phyloP scores from a whole-genome alignment of 2,113 vertebrate species.

The Uropsilus gracilis region DNA sequence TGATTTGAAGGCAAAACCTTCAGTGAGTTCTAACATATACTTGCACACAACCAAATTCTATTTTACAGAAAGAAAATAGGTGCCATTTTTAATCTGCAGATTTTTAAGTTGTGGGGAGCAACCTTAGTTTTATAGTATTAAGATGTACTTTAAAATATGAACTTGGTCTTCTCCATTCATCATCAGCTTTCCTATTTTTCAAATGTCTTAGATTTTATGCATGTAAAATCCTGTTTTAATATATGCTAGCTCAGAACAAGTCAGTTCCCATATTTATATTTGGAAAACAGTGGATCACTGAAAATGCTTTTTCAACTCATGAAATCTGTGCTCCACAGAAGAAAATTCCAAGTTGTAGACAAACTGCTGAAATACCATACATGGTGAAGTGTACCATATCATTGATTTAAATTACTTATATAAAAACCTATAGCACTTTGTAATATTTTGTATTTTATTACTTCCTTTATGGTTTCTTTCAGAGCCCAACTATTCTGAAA shows the following conservation, averaged over 20 bases:
- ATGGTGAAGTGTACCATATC: not conserved
- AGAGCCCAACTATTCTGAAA: conserved; percentile 32
- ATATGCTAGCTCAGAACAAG: conserved; percentile 10
- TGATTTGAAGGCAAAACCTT: conserved; percentile 48
- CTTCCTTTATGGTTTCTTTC: conserved; percentile 53
- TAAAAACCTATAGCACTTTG: not conserved
- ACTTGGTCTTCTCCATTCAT: not conserved
- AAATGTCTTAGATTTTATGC: conserved; percentile 26
- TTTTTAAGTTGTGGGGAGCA: not conserved
- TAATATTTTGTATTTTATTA: not conserved
- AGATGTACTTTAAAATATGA: conserved; percentile 38
- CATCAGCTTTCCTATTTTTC: not conserved
- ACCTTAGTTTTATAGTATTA: not conserved
- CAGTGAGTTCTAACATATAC: not conserved
- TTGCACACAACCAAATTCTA: not conserved
- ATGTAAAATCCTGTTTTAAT: conserved; percentile 43
- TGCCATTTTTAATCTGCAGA: conserved; percentile 24
- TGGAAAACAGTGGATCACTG: conserved; percentile 40
- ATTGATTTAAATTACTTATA: conserved; percentile 7
- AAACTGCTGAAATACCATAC: not conserved
- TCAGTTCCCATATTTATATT: conserved; percentile 21
- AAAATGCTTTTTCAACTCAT: conserved; percentile 28
- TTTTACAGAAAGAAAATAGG: conserved; percentile 14
- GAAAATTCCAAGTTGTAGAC: conserved; percentile 22
- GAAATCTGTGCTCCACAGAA: not conserved